phyloP scores from a whole-genome alignment of 2,888 invertebrate genomes.

The Podabrus alpinus region DNA sequence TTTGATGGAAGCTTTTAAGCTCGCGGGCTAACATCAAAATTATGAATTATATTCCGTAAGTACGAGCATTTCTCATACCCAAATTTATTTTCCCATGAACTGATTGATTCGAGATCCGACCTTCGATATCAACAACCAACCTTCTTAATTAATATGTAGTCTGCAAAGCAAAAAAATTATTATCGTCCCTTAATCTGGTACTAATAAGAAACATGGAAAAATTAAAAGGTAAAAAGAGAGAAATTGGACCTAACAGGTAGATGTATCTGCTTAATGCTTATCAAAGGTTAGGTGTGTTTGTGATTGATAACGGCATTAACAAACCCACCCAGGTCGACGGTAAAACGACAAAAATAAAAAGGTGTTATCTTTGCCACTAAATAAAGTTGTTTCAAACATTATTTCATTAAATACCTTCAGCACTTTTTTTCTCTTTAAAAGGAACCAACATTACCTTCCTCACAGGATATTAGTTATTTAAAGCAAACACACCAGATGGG shows the following conservation, averaged over 20 bases:
- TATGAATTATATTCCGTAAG: neutral
- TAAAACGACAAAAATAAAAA: conserved; percentile 21
- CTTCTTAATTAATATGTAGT: neutral
- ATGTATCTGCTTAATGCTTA: conserved; percentile 35
- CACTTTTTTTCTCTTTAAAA: conserved; percentile 25
- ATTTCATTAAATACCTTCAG: conserved; percentile 19
- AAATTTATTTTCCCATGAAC: neutral
- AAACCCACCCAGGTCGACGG: conserved; percentile 39
- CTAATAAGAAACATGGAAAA: neutral
- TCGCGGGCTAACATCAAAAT: conserved; percentile 3
- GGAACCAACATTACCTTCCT: conserved; percentile 31
- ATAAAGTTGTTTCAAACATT: conserved; percentile 26
- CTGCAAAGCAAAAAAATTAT: neutral
- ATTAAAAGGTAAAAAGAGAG: neutral
- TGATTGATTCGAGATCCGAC: neutral
- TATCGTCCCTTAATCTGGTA: neutral
- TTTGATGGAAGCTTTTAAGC: conserved; percentile 15
- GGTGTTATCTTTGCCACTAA: conserved; percentile 26
- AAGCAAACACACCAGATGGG: conserved; percentile 7
- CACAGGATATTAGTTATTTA: conserved; percentile 26
- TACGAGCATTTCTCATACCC: neutral
- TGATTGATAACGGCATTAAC: conserved; percentile 39
- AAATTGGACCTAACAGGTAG: conserved; percentile 29
- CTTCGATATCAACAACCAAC: neutral
- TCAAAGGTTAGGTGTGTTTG: conserved; percentile 36